Base-by-base conservation (phyloP, 2,113 vertebrate genomes). In the Anas platyrhynchos region DNA sequence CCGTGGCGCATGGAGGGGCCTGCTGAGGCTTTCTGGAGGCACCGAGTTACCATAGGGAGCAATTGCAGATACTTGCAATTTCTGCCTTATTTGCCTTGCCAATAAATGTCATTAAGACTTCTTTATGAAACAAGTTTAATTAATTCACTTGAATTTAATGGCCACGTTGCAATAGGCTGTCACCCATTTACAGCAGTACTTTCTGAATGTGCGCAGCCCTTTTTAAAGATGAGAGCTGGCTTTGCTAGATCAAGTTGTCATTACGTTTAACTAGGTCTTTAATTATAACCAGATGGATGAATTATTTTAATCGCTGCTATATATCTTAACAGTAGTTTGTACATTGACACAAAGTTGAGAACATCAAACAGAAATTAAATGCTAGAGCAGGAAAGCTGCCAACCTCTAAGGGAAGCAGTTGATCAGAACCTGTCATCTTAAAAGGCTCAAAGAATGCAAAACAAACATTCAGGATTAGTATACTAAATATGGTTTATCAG, bases 271-370 rank as follows among this genome's bases (percentile, higher is more conserved):
- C 96, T 96, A 89, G 96, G 95, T 94, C 98, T 98, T 98, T 98
- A 98, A 98, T 98, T 98, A 98, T 97, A 98, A 97, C 91, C 97
- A 98, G 97, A 98, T 98, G 98, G 97, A 97, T 98, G 97, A 98
- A 98, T 98, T 98, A 98, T 98, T 98, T 98, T 98, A 98, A 98
- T 98, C 93, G 4, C 96, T 95, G 97, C 96, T 97, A 97, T 97
- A 97, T 98, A 97, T 98, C 97, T 98, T 98, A 98, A 97, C 98
- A 97, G 97, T 98, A 98, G 98, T 97, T 98, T 97, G 95, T 98
- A 97, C 97, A 96, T 95, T 98, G 97, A 98, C 98, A 98, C 95
- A 97, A 97, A 98, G 96, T 91, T 90, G 94, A 97, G 96, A 97
- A 98, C 98, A 98, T 98, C 98, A 98, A 98, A 98, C 97, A 98